Evolutionary conservation across 2,113 vertebrate genomes (phyloP).

Genomic region (Hucho hucho): DNA sequence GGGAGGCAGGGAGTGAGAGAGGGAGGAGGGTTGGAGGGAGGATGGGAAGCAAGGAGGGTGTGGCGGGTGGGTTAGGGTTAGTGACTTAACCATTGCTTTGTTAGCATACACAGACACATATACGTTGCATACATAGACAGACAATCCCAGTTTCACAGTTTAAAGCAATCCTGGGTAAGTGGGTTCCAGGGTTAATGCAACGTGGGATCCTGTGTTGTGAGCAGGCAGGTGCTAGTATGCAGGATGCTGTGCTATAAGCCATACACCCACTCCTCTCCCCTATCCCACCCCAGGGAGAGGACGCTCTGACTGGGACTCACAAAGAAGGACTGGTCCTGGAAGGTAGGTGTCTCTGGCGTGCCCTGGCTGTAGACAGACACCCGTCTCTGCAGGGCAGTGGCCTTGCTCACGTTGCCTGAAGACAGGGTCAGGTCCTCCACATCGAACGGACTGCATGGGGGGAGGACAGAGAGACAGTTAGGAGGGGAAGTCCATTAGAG

Average conservation of each 20-base stretch:
- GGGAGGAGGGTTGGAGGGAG: conserved; percentile 23
- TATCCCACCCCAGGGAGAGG: neutral
- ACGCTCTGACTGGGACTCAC: conserved; percentile 75
- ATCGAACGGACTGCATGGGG: conserved; percentile 84
- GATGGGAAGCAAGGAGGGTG: conserved; percentile 23
- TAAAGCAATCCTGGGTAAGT: neutral
- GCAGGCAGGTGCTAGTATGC: neutral
- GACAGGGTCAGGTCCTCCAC: conserved; percentile 92
- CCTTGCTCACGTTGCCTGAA: conserved; percentile 85
- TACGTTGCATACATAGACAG: neutral
- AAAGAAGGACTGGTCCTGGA: conserved; percentile 92
- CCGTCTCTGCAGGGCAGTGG: conserved; percentile 88
- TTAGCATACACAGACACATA: conserved; percentile 24
- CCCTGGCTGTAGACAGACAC: conserved; percentile 97
- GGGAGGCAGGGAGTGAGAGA: conserved; percentile 26
- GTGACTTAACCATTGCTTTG: conserved; percentile 33
- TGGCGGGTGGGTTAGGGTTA: conserved; percentile 62
- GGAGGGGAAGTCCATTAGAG: neutral
- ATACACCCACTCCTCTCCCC: neutral
- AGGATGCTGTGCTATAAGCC: neutral
- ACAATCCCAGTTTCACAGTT: neutral
- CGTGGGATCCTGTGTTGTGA: no score
- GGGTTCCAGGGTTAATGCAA: neutral
- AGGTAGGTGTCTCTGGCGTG: conserved; percentile 92
- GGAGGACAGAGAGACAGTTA: neutral